Evolutionary conservation across 2,888 invertebrate genomes (phyloP), one percentile per base, ranked within the genome.

Genomic region (Cerceris ruficornis): DNA sequence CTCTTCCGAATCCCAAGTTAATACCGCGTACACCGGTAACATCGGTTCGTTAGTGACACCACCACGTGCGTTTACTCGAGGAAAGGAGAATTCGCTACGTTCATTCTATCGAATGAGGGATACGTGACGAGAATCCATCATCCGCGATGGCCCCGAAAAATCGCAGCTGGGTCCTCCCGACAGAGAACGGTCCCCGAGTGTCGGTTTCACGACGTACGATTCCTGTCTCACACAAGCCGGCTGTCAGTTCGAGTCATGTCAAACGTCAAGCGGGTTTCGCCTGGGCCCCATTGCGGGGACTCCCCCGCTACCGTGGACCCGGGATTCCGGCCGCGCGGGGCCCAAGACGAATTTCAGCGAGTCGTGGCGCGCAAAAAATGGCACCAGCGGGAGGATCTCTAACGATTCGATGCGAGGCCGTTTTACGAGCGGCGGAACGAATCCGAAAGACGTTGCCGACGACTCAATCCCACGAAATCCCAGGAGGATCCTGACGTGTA

Each of bases 221-320:
- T 80, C 79, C 79, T 88, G 85, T 88, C 82, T 70, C 81, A 86
- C 82, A 88, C 81, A 80, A 77, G 82, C 73, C 82, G 82, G 81
- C 88, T 88, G 88, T 88, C 88, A 88, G 84, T 88, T 88, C 78
- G 77, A 77, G 80, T 88, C 82, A 75, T 84, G 88, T 88, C 82
- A 84, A 72, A 79, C 81, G 84, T 88, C 86, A 84, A 87, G 87
- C 80, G 79, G 75, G 80, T 78, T 75, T 81, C 77, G 79, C 73
- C 74, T 73, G 64, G 67, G 65, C 67, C 75, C 58, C 82, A 58
- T 28, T 57, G 69, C 71, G 49, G 50, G 54, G 43, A 17, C 69
- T 69, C 79, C 49, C 68, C 71, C 69, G 49, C 67, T 66, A 74
- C 70, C 65, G 42, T 69, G 64, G 59, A 60, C 42, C 57, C 72